These are phyloP conservation scores for Coracias cyanogaster DNA, from an alignment of 2,797 vertebrate species.

Conservation along the genomic window DNA sequence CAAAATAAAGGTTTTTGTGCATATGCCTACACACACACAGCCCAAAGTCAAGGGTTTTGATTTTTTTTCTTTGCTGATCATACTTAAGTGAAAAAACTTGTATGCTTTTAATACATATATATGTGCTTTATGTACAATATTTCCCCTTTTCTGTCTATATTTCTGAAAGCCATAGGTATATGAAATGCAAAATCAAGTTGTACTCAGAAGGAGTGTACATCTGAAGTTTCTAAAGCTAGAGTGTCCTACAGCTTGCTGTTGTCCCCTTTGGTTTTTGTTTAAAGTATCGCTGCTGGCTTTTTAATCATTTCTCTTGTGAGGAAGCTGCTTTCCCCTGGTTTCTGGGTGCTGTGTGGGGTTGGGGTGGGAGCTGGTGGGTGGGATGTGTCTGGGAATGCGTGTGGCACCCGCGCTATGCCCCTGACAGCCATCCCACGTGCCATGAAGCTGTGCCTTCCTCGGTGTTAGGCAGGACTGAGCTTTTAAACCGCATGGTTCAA, in stretches of 20 bases:
- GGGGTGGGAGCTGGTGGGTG: neutral
- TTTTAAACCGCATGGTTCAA: neutral
- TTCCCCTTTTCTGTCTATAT: neutral
- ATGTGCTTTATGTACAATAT: neutral
- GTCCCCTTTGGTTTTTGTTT: neutral
- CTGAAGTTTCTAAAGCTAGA: neutral
- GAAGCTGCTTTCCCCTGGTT: neutral
- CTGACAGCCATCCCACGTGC: neutral
- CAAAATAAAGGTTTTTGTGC: neutral
- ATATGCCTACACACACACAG: neutral
- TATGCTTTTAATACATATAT: rapidly evolving
- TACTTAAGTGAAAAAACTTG: neutral
- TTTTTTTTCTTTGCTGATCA: neutral
- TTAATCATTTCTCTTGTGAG: neutral
- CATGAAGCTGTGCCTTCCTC: neutral
- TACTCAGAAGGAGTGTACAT: neutral
- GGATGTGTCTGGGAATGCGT: neutral
- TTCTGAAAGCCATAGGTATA: neutral
- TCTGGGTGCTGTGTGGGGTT: neutral
- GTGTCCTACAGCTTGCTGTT: neutral
- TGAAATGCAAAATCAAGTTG: neutral
- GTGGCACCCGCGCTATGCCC: rapidly evolving
- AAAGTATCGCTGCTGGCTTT: neutral
- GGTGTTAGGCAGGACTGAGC: neutral
- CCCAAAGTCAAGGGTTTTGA: neutral